Evolutionary conservation across 2,888 invertebrate genomes (phyloP).

Genomic region (Galeopsomyia nigrocyanea): DNA sequence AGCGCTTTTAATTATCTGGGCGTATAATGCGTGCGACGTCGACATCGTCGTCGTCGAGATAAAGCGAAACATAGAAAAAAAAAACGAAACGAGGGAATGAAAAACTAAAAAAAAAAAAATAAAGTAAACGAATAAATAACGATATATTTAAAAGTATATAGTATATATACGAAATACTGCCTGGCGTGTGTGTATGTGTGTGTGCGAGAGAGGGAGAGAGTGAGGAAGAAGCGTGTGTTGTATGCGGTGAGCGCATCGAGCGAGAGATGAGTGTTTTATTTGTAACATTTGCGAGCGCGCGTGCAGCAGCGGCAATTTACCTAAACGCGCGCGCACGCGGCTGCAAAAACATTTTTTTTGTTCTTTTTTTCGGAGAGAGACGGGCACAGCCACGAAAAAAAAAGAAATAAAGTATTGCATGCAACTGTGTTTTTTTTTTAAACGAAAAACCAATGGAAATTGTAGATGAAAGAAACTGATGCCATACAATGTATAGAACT

Average conservation of each 20-base stretch:
- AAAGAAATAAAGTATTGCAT: conserved; percentile 39
- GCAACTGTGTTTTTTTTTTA: conserved; percentile 28
- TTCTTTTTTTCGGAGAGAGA: too few species aligned
- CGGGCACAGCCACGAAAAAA: conserved; percentile 22
- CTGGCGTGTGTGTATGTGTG: conserved; percentile 35
- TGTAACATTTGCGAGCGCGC: conserved; percentile 37
- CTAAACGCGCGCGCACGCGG: conserved; percentile 33
- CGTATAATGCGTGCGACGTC: too few species aligned
- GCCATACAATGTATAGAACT: conserved; percentile 48
- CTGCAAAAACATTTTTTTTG: conserved; percentile 23
- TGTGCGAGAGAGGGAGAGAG: conserved; percentile 35
- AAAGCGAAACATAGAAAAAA: too few species aligned
- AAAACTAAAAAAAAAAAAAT: conserved; percentile 7
- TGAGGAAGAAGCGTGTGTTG: conserved; percentile 33
- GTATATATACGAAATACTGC: conserved; percentile 38
- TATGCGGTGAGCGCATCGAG: conserved; percentile 24
- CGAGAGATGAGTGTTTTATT: conserved; percentile 30
- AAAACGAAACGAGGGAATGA: not conserved
- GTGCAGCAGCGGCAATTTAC: too few species aligned
- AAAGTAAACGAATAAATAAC: conserved; percentile 28
- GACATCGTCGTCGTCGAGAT: not conserved
- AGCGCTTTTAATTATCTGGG: too few species aligned
- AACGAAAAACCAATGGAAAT: conserved; percentile 11
- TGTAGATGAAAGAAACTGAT: conserved; percentile 43
- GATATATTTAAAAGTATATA: conserved; percentile 14